Base-by-base conservation (phyloP, 2,113 vertebrate genomes). In the Toxotes jaculatrix region DNA sequence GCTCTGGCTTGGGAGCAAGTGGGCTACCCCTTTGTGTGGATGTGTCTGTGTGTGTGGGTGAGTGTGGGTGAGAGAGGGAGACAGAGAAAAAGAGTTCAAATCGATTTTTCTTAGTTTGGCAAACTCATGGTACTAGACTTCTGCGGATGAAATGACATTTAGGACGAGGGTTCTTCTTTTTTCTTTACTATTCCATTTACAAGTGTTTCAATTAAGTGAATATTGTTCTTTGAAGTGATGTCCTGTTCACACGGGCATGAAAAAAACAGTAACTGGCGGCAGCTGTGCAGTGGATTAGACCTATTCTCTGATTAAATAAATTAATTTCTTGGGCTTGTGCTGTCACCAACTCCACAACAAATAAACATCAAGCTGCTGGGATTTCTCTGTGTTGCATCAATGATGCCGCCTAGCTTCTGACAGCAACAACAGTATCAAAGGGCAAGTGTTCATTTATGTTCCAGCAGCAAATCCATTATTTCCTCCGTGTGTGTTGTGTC, bases 311-410 rank as follows among this genome's bases (percentile, higher is more conserved):
- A 71, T 61, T 34, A 88, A 87, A 91, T 82, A 43, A 87, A 90
- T 84, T 81, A 65, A 89, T 92, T 87, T 87, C 60, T 82, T 38
- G 7, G 49, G 74, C 66, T 80, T 75, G 63, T 70, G 76, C 89
- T 88, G 90, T 92, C 91, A 88, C 69, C 79, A 62, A 66, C 87
- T 73, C 69, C 7, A 70, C 82, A 86, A 83, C 75, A 90, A 93
- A 92, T 80, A 88, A 87, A 90, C 83, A 82, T 91, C 84, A 90
- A 82, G 80, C 69, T 67, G 71, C 83, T 51, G 73, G 70, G 79
- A 84, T 94, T 93, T 93, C 90, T 88, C 74, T 80, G 32, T 69
- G 63, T 94, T 92, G 89, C 88, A 82, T 93, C 91, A 93, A 92
- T 88, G 77, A 87, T 88, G 83, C 87, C 4, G 84, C 79, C 61